Conservation (phyloP, 2,888 invertebrate genomes). For the Urechis unicinctus region DNA sequence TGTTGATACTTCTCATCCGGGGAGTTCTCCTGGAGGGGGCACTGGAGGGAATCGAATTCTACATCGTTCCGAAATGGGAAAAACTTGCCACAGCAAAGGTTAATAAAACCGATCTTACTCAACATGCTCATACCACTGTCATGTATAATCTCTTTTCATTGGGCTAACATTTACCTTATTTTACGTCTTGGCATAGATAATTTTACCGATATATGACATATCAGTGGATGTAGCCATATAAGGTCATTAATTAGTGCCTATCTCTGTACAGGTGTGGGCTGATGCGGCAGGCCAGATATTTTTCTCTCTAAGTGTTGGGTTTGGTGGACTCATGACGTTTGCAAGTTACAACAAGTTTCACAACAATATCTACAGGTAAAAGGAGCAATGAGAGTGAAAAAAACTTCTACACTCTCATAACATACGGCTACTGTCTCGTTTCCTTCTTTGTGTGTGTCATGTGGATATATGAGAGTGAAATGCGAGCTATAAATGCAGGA, state of each 20-base stretch:
- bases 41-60: constrained; percentile 39
- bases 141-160: no score
- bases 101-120: no score
- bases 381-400: no score
- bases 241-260: no score
- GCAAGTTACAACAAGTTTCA: constrained; percentile 60
- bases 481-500: not conserved
- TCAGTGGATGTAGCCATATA: no score
- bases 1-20: constrained; percentile 37
- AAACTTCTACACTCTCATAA: no score
- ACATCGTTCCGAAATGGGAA: constrained; percentile 35
- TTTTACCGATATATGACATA: no score
- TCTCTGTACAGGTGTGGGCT: constrained; percentile 66
- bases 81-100: constrained; percentile 31
- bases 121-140: no score
- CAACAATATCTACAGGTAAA: constrained; percentile 55
- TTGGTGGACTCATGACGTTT: constrained; percentile 72
- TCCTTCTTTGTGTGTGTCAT: not conserved
- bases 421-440: no score
- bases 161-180: no score
- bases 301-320: constrained; percentile 75
- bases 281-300: constrained; percentile 80
- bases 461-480: no score
- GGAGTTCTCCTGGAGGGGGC: constrained; percentile 35
- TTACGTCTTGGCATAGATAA: no score